These are phyloP conservation scores for Deroptyus accipitrinus DNA, from an alignment of 2,113 vertebrate species.

Conservation along the genomic window DNA sequence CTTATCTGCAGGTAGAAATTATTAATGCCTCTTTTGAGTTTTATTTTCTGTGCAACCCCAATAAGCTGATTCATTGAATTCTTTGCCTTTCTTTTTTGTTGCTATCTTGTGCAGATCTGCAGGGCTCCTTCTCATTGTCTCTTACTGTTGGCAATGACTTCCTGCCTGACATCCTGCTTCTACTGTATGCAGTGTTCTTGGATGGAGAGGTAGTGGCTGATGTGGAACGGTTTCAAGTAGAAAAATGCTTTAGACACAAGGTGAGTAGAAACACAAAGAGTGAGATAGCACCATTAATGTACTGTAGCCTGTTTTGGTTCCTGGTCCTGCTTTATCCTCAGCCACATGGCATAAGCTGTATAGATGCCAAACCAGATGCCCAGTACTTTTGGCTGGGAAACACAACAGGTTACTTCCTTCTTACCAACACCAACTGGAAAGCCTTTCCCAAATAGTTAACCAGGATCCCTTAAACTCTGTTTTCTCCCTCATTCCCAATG, in stretches of 20 bases:
- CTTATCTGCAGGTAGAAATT: background rate
- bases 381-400: background rate
- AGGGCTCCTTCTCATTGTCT: constrained; percentile 48
- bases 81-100: background rate
- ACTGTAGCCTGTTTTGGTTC: background rate
- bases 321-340: background rate
- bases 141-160: constrained; percentile 20
- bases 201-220: constrained; percentile 65
- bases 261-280: background rate
- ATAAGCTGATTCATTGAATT: background rate
- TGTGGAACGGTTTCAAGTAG: constrained; percentile 26
- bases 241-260: constrained; percentile 51
- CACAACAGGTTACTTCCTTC: background rate
- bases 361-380: background rate
- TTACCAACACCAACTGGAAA: background rate
- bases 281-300: background rate
- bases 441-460: background rate
- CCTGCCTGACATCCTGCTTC: constrained; percentile 8
- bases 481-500: background rate
- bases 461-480: background rate
- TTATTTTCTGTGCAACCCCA: background rate
- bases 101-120: constrained; percentile 7
- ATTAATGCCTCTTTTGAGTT: background rate
- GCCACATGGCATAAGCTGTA: background rate
- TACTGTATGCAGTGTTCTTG: constrained; percentile 39